These are phyloP conservation scores for Drosophila picticornis DNA, from an alignment of 2,888 invertebrate genomes.

Conservation along the genomic window DNA sequence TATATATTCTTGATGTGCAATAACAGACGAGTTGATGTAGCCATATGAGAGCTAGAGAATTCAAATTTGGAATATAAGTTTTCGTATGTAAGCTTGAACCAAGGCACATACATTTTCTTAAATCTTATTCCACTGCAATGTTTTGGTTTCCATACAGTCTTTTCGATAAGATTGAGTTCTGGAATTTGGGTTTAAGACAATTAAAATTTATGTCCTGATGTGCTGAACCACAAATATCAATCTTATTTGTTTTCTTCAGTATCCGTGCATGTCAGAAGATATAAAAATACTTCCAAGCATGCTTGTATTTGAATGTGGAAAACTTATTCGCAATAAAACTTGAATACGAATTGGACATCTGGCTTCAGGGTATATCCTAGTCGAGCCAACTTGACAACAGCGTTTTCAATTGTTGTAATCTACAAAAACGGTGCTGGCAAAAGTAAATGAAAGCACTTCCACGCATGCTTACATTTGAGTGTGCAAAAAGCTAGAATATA, in stretches of 20 bases:
- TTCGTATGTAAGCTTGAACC: accelerated
- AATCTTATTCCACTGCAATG: not conserved
- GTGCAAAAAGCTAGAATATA: not conserved
- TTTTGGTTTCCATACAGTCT: too few species aligned
- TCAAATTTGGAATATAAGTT: not conserved
- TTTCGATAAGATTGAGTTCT: too few species aligned
- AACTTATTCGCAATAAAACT: too few species aligned
- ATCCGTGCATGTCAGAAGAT: too few species aligned
- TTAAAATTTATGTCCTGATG: too few species aligned
- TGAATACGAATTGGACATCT: too few species aligned
- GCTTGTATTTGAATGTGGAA: too few species aligned
- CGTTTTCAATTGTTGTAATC: not conserved
- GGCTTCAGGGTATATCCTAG: not conserved
- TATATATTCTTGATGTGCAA: not conserved
- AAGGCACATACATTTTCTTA: not conserved
- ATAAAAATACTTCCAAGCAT: too few species aligned
- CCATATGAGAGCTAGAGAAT: not conserved
- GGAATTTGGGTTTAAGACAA: too few species aligned
- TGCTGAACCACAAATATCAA: too few species aligned
- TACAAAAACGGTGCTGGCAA: not conserved
- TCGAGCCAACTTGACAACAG: not conserved
- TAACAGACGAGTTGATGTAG: not conserved
- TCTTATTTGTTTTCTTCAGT: too few species aligned
- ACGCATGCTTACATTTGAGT: not conserved
- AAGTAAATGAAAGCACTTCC: not conserved